Percentiles rank a stretch among this genome's conserved stretches.
These are phyloP conservation scores for Mythimna pallens DNA, from an alignment of 2,888 invertebrate genomes.

Conservation along the genomic window DNA sequence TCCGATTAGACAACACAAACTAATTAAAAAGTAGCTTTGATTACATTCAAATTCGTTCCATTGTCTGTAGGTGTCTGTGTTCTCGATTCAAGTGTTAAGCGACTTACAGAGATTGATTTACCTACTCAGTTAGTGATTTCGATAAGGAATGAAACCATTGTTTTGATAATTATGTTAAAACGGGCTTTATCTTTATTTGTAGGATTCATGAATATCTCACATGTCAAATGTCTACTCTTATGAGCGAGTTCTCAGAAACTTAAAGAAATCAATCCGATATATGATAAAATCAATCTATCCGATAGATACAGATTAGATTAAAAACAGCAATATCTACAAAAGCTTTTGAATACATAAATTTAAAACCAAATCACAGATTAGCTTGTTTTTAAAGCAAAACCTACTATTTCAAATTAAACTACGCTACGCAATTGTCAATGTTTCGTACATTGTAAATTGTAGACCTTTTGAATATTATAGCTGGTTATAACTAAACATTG, in stretches of 20 bases:
- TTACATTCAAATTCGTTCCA: conserved; percentile 32
- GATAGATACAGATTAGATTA: neutral
- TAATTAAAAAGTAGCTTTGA: conserved; percentile 23
- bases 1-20: conserved; percentile 13
- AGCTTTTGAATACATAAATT: neutral
- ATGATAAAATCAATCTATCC: neutral
- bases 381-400: conserved; percentile 14
- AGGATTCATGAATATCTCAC: neutral
- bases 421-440: neutral
- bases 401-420: neutral
- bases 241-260: neutral
- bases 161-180: too few relatives aligned
- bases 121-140: neutral
- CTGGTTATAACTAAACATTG: too few relatives aligned
- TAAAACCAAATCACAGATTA: neutral
- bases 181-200: neutral
- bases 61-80: conserved; percentile 28
- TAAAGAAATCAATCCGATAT: too few relatives aligned
- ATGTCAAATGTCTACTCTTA: too few relatives aligned
- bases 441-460: neutral
- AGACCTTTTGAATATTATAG: too few relatives aligned
- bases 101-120: neutral
- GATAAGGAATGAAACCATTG: neutral
- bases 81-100: conserved; percentile 11
- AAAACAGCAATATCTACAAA: neutral